A percentile compares a stretch with the other conserved stretches of the same genome.
Conservation (phyloP, 2,113 vertebrate genomes). For the Paedocypris sp. region DNA sequence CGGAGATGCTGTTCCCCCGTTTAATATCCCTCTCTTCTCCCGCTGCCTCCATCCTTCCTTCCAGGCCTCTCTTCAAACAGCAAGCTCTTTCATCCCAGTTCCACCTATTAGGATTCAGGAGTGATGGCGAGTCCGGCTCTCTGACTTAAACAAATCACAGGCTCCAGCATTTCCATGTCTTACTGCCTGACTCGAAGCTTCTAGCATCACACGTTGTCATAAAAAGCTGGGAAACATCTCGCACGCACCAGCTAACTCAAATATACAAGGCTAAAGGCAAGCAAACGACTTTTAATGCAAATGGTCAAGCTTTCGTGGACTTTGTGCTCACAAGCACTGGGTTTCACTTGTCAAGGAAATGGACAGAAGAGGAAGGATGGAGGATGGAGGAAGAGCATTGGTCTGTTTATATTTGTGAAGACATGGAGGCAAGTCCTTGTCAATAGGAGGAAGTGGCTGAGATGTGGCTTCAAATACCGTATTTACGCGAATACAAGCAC, state of each 20-base stretch:
- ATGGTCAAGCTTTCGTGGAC: no score
- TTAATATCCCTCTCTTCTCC: neutral
- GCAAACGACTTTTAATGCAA: no score
- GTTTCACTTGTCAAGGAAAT: no score
- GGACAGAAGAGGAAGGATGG: no score
- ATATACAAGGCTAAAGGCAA: no score
- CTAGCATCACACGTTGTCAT: neutral
- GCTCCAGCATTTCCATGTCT: conserved; percentile 12
- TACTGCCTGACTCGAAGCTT: conserved; percentile 19
- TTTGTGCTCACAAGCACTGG: no score
- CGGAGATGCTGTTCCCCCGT: neutral
- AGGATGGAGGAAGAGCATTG: neutral
- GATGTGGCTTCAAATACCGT: neutral
- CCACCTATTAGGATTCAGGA: conserved; percentile 35
- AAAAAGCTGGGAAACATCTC: no score
- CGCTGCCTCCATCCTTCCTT: neutral
- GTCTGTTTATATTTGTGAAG: neutral
- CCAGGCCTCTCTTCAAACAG: conserved; percentile 24
- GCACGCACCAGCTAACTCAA: no score
- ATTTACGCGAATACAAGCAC: no score
- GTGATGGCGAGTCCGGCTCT: conserved; percentile 17
- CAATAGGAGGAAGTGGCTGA: conserved; percentile 1
- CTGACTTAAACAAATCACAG: conserved; percentile 29
- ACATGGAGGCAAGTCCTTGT: neutral
- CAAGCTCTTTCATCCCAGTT: conserved; percentile 33